Percentiles rank a stretch among this genome's conserved stretches.
These are phyloP conservation scores for Silurus glanis DNA, from an alignment of 2,113 vertebrate species.

Conservation along the genomic window DNA sequence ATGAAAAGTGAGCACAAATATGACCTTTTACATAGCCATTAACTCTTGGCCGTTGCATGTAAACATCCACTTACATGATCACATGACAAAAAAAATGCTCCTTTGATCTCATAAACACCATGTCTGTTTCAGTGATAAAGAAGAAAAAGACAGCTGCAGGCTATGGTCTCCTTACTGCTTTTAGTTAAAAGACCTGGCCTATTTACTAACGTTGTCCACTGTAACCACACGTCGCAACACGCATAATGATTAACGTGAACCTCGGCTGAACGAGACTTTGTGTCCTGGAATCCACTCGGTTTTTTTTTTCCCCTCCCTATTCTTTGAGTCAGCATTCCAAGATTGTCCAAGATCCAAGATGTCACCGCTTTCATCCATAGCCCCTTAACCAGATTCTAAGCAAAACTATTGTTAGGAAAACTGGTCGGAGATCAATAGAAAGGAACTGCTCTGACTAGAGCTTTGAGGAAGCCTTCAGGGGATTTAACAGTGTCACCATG, in stretches of 20 bases:
- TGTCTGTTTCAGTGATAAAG: slow-evolving; percentile 19
- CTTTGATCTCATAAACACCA: slow-evolving; percentile 23
- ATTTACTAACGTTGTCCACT: slow-evolving; percentile 6
- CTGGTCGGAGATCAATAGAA: slow-evolving; percentile 5
- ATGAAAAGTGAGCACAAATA: background rate
- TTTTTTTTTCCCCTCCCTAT: background rate
- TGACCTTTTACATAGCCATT: background rate
- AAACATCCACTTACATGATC: background rate
- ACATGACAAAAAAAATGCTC: background rate
- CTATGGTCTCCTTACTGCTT: background rate
- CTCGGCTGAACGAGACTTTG: background rate
- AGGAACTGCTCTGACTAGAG: background rate
- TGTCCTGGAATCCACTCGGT: background rate
- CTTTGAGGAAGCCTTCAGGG: slow-evolving; percentile 31
- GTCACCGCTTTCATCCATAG: background rate
- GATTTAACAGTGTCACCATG: slow-evolving; percentile 31
- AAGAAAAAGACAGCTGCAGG: slow-evolving; percentile 14
- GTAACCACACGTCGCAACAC: background rate
- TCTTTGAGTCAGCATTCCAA: slow-evolving; percentile 6
- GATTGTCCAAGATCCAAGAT: background rate
- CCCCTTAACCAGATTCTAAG: background rate
- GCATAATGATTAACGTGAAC: slow-evolving; percentile 27
- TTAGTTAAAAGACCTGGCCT: slow-evolving; percentile 10
- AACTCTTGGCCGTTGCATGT: background rate
- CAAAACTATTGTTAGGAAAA: slow-evolving; percentile 21